Evolutionary conservation across 2,888 invertebrate genomes (phyloP), one percentile per base, ranked within the genome.

Genomic region (Tanypteryx hageni): DNA sequence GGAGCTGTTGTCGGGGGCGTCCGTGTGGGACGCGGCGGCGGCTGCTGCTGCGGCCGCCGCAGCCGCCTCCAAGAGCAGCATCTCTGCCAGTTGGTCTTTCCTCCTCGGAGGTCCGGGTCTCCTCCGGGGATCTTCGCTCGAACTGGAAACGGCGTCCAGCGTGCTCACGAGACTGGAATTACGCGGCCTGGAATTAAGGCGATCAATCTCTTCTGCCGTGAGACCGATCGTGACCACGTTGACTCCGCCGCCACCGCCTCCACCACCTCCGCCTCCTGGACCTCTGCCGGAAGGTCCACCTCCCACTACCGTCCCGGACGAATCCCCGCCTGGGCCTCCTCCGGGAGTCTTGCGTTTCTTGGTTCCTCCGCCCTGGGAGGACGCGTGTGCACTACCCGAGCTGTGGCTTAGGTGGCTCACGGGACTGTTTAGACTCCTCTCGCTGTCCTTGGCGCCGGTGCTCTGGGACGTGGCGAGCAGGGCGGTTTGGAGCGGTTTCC

Each of bases 121-220:
- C 92, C 93, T 93, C 92, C 93, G 93, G 16, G 93, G 93, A 56
- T 93, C 93, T 92, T 93, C 93, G 93, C 94, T 93, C 1, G 95
- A 98, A 93, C 98, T 98, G 59, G 98, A 98, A n/a, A 99, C 98
- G 0, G 98, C 98, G 95, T 99, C 99, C 94, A 99, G 95, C 4
- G 99, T 98, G 76, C 98, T 98, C 4, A 99, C 98, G 93, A 99
- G 96, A 95, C 98, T 99, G 68, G 98, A 98, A 58, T 98, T 98
- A 93, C 98, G 96, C 58, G 98, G 98, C 92, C 98, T 96, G 1
- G 98, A 97, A 95, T 98, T 98, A 94, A 99, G 96, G 94, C 98
- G 96, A 95, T 99, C 98, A 93, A 99, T 98, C 95, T 99, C 99
- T 95, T 99, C 99, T 59, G 98, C 98, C 0, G 99, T 99, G 16